phyloP scores from a whole-genome alignment of 2,797 vertebrate species.

The Hapalemur alaotrensis region DNA sequence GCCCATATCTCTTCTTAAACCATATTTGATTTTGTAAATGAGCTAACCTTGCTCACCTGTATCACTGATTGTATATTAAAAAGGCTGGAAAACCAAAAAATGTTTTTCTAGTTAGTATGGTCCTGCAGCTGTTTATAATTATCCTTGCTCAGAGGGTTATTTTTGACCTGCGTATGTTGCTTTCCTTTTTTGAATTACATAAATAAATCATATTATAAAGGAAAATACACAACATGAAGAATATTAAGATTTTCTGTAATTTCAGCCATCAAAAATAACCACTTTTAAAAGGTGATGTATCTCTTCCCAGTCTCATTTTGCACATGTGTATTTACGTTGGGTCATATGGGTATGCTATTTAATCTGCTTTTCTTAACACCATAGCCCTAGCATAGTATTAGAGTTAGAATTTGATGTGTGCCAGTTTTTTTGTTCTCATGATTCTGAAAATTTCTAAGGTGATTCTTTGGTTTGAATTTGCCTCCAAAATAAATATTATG shows the following conservation, averaged over 20 bases:
- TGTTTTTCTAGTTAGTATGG: neutral
- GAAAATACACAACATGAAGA: neutral
- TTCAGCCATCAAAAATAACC: neutral
- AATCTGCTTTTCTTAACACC: neutral
- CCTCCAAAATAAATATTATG: constrained; percentile 16
- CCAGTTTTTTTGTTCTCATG: neutral
- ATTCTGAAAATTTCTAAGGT: constrained; percentile 50
- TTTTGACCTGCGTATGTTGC: constrained; percentile 26
- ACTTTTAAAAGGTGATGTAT: neutral
- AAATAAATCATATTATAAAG: constrained; percentile 21
- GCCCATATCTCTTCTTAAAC: neutral
- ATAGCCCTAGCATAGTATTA: neutral
- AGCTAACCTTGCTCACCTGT: neutral
- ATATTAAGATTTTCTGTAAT: constrained; percentile 34
- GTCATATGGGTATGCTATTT: neutral
- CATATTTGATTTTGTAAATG: constrained; percentile 31
- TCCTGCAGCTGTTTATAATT: neutral
- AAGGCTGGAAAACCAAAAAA: neutral
- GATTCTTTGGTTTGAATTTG: constrained; percentile 22
- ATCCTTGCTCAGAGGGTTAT: neutral
- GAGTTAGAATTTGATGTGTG: constrained; percentile 10
- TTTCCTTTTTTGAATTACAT: constrained; percentile 13
- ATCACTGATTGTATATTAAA: neutral
- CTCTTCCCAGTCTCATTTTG: neutral
- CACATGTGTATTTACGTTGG: neutral